These are phyloP conservation scores for Euplexia lucipara DNA, from an alignment of 2,888 invertebrate species.

Conservation along the genomic window DNA sequence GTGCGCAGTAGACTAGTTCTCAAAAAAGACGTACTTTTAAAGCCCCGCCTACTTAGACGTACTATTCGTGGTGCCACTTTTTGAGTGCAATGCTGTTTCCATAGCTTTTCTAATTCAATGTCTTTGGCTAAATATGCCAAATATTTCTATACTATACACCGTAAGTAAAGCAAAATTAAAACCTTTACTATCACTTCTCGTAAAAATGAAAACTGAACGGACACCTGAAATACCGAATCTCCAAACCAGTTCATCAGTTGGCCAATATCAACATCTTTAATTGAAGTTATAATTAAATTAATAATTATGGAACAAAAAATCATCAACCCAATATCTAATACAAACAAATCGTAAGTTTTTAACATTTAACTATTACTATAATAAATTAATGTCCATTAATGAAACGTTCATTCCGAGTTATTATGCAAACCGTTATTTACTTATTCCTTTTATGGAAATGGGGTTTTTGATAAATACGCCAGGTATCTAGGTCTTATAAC, in stretches of 20 bases:
- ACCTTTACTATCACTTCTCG: not conserved
- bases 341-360: conserved; percentile 39
- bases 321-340: conserved; percentile 1
- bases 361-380: conserved; percentile 34
- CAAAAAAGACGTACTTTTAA: too few species aligned
- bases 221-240: not conserved
- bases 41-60: too few species aligned
- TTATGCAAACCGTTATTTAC: conserved; percentile 45
- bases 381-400: conserved; percentile 38
- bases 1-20: too few species aligned
- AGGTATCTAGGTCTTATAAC: conserved; percentile 40
- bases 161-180: too few species aligned
- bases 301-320: conserved; percentile 26
- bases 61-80: too few species aligned
- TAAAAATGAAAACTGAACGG: not conserved
- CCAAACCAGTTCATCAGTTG: too few species aligned
- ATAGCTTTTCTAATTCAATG: too few species aligned
- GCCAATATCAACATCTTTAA: not conserved
- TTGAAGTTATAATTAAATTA: conserved; percentile 12
- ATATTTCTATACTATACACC: not conserved
- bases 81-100: too few species aligned
- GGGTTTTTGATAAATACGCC: conserved; percentile 39
- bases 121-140: not conserved
- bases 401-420: conserved; percentile 16
- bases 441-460: conserved; percentile 47